Evolutionary conservation across 2,797 vertebrate genomes (phyloP).

Genomic region (Paguma larvata): DNA sequence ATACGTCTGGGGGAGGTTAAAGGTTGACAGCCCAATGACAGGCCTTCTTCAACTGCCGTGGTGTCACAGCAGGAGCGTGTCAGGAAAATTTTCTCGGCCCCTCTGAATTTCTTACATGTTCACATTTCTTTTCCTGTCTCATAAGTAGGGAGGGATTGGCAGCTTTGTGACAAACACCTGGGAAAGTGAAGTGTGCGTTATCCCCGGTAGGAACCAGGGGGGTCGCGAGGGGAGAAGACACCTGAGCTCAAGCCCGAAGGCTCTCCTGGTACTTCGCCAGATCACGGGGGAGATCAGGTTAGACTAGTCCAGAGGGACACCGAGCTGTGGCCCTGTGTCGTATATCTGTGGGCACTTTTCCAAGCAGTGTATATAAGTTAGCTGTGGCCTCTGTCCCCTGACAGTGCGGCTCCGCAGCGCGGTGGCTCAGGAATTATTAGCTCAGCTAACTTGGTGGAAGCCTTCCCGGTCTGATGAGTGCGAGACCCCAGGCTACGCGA

Average conservation of each 20-base stretch:
- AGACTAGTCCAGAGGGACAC: not conserved
- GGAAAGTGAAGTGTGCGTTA: constrained; percentile 81
- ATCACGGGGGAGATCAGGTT: not conserved
- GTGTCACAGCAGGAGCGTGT: constrained; percentile 93
- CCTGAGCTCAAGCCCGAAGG: not conserved
- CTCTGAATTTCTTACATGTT: constrained; percentile 90
- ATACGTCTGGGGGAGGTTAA: constrained; percentile 91
- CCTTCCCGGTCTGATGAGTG: not conserved
- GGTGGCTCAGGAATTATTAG: not conserved
- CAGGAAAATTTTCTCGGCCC: constrained; percentile 90
- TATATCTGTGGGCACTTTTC: not conserved
- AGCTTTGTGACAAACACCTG: constrained; percentile 90
- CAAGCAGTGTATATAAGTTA: not conserved
- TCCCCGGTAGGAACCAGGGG: constrained; percentile 81
- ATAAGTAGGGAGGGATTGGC: constrained; percentile 88
- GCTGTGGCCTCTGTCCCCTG: not conserved
- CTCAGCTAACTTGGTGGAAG: not conserved
- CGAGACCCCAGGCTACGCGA: accelerated
- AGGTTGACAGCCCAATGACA: constrained; percentile 95
- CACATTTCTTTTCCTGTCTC: constrained; percentile 90
- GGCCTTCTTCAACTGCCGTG: constrained; percentile 92
- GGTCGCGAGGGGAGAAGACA: constrained; percentile 9
- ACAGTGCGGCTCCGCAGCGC: not conserved
- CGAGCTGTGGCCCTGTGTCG: not conserved
- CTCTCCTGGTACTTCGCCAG: not conserved